A percentile compares a stretch with the other conserved stretches of the same genome.
Evolutionary conservation across 2,797 vertebrate genomes (phyloP).

Genomic region (Ambastaia sidthimunki): DNA sequence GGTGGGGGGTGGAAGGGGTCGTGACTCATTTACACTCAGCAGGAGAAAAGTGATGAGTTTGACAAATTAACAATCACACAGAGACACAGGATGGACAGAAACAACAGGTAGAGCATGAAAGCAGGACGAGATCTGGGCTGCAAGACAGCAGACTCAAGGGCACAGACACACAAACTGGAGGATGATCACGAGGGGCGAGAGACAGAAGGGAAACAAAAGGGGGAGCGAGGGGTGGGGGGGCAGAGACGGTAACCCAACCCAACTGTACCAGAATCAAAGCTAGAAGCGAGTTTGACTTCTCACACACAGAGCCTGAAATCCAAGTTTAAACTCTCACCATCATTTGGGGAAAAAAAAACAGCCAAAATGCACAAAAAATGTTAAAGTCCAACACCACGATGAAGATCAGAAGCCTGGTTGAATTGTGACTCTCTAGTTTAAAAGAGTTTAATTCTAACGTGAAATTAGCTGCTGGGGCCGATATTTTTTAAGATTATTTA

Average conservation of each 20-base stretch:
- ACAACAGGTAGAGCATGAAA: constrained; percentile 57
- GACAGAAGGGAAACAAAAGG: constrained; percentile 49
- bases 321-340: constrained; percentile 63
- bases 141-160: constrained; percentile 77
- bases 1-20: constrained; percentile 30
- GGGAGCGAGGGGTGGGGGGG: constrained; percentile 63
- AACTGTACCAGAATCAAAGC: constrained; percentile 66
- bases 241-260: constrained; percentile 70
- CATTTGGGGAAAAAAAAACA: background rate
- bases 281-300: constrained; percentile 77
- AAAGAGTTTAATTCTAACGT: no score
- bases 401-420: no score
- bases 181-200: constrained; percentile 79
- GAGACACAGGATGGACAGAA: constrained; percentile 62
- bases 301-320: constrained; percentile 84
- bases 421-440: no score
- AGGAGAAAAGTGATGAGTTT: constrained; percentile 60
- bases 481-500: no score
- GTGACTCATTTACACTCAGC: constrained; percentile 48
- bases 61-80: constrained; percentile 68
- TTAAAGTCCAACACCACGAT: background rate
- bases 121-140: constrained; percentile 72
- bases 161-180: constrained; percentile 78
- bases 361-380: background rate
- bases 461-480: no score